These are phyloP conservation scores for Lepidocyrtoides sp. DNA, from an alignment of 2,888 invertebrate genomes.

Conservation along the genomic window DNA sequence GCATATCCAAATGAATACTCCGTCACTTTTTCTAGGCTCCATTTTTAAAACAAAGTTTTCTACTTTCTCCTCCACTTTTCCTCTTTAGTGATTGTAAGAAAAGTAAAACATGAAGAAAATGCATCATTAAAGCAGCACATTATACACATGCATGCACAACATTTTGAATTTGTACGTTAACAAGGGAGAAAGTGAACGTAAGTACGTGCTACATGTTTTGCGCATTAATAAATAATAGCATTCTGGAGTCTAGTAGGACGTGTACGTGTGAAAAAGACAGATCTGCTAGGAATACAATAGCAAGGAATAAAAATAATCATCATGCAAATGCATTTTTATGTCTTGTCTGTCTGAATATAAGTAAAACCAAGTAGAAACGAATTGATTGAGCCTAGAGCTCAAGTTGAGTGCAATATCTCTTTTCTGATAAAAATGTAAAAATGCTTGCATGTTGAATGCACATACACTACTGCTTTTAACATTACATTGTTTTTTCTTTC, in stretches of 20 bases:
- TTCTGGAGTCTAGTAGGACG: too few relatives aligned
- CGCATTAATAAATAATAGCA: too few relatives aligned
- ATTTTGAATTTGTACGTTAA: not conserved
- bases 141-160: not conserved
- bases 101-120: not conserved
- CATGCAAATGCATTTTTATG: constrained; percentile 48
- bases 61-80: constrained; percentile 21
- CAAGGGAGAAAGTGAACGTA: constrained; percentile 39
- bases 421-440: constrained; percentile 7
- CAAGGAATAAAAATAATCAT: constrained; percentile 28
- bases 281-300: not conserved
- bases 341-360: not conserved
- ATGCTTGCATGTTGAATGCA: not conserved
- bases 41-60: too few relatives aligned
- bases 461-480: not conserved
- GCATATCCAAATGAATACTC: constrained; percentile 12
- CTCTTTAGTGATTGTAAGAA: constrained; percentile 14
- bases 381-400: constrained; percentile 33
- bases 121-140: not conserved
- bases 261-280: not conserved
- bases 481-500: constrained; percentile 38
- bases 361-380: constrained; percentile 10
- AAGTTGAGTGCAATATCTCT: constrained; percentile 10
- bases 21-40: not conserved
- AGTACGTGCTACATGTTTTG: constrained; percentile 58